Evolutionary conservation across 1,140 invertebrate species (phyloP).

Genomic region (Lasioglossum baleicum): DNA sequence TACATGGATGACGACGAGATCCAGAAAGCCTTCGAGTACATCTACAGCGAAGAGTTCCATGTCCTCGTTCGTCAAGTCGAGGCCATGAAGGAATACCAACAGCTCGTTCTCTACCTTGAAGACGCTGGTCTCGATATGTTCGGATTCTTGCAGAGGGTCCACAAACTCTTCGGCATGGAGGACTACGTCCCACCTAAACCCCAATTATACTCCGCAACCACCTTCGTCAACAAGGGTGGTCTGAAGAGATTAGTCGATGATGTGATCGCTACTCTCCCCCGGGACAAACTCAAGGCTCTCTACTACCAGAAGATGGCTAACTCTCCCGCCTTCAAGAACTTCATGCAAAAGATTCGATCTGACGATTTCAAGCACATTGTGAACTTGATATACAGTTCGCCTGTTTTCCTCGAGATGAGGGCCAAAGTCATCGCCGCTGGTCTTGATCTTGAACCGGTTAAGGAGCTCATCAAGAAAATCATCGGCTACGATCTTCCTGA

Average conservation of each 20-base stretch:
- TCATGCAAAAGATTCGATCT: slow-evolving; percentile 39
- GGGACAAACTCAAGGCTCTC: slow-evolving; percentile 25
- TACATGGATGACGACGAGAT: slow-evolving; percentile 61
- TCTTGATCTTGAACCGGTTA: slow-evolving; percentile 9
- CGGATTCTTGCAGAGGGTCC: slow-evolving; percentile 21
- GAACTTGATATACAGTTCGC: slow-evolving; percentile 4
- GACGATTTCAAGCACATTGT: slow-evolving; percentile 26
- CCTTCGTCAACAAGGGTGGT: not conserved
- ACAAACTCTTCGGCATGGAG: slow-evolving; percentile 47
- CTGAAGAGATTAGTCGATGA: not conserved
- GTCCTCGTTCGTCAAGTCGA: slow-evolving; percentile 43
- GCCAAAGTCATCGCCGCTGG: not conserved
- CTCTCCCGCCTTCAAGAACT: slow-evolving; percentile 38
- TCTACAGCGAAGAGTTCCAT: slow-evolving; percentile 54
- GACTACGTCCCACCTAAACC: slow-evolving; percentile 14
- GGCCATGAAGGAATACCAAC: slow-evolving; percentile 43
- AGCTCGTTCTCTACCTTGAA: slow-evolving; percentile 43
- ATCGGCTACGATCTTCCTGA: slow-evolving; percentile 9
- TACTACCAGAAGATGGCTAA: slow-evolving; percentile 42
- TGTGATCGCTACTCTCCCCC: not conserved
- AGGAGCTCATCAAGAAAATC: not conserved
- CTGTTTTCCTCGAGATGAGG: slow-evolving; percentile 9
- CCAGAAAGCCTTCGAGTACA: slow-evolving; percentile 23
- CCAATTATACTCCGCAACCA: too few relatives aligned
- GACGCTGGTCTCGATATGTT: slow-evolving; percentile 45